Base-by-base conservation (phyloP, 2,797 vertebrate species). In the Dendrocincla fuliginosa region DNA sequence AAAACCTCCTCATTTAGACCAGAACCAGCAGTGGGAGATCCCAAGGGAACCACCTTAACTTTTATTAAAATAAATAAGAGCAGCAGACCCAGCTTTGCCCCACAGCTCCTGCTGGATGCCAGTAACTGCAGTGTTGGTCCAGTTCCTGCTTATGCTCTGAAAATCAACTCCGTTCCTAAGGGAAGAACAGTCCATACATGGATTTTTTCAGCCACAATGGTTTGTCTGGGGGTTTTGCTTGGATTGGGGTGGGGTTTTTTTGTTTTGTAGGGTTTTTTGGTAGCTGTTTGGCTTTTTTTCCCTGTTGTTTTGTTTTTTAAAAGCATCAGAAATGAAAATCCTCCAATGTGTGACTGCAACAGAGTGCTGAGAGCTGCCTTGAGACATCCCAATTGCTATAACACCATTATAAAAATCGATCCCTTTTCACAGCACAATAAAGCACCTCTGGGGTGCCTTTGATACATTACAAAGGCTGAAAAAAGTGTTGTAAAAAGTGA, bases 351-450 rank as follows among this genome's bases (percentile, higher is more conserved):
- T 61, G 86, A 76, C 63, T 87, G 42, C 92, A 79, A 25, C 28
- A 30, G 70, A 82, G 76, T 28, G 47, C 85, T 88, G 90, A 95
- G 74, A 92, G 89, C 90, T 90, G 89, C 86, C 92, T 55, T 75
- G 94, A 94, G 92, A 96, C 90, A 84, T 35, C 70, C 69, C 19
- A 3, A 65, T 76, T 44, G 81, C 90, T 95, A 1, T 84, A 94
- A 95, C 57, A 35, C 86, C 86, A 59, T 94, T 79, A 82, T 37
- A 93, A 90, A 94, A 81, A 96, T 93, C 28, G 25, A 95, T 94
- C 55, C 44, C 84, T 93, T 89, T 68, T 87, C 90, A 69, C 84
- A 87, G 91, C 86, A 65, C 84, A 69, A 73, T 87, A 90, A 96
- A 79, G 41, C 73, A 77, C 33, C 89, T 41, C 84, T 23, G 63